Evolutionary conservation across 1,140 invertebrate genomes (phyloP).

Genomic region (Ridgeia piscesae): DNA sequence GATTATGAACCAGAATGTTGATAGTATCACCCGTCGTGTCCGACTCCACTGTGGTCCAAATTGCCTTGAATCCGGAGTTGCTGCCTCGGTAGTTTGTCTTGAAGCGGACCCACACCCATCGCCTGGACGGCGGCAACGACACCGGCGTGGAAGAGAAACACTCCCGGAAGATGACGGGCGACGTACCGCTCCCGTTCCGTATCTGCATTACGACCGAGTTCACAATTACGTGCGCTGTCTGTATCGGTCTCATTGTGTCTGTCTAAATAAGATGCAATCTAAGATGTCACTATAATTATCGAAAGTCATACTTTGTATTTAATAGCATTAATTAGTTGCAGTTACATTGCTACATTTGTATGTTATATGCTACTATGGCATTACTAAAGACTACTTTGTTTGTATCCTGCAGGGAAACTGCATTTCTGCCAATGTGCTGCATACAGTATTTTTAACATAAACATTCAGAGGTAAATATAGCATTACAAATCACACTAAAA

Average conservation of each 20-base stretch:
- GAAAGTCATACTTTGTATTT: background rate
- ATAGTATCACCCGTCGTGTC: background rate
- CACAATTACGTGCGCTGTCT: background rate
- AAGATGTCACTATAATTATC: background rate
- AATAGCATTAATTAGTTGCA: background rate
- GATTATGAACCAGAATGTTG: background rate
- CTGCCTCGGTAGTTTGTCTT: background rate
- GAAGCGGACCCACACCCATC: slow-evolving; percentile 20
- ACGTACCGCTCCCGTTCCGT: background rate
- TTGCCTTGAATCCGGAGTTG: background rate
- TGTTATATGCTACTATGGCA: too few species aligned
- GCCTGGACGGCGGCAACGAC: background rate
- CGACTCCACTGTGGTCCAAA: background rate
- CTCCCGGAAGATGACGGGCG: background rate
- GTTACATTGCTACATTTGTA: background rate
- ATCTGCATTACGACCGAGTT: background rate
- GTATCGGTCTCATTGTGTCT: background rate
- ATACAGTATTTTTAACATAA: too few species aligned
- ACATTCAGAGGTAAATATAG: too few species aligned
- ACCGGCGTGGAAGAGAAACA: background rate
- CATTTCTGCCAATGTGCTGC: too few species aligned
- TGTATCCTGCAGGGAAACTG: too few species aligned
- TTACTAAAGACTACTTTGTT: too few species aligned
- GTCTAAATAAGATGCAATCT: background rate
- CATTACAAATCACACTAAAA: too few species aligned